Conservation (phyloP, 1,140 invertebrate species). For the Zaprionus nigranus region DNA sequence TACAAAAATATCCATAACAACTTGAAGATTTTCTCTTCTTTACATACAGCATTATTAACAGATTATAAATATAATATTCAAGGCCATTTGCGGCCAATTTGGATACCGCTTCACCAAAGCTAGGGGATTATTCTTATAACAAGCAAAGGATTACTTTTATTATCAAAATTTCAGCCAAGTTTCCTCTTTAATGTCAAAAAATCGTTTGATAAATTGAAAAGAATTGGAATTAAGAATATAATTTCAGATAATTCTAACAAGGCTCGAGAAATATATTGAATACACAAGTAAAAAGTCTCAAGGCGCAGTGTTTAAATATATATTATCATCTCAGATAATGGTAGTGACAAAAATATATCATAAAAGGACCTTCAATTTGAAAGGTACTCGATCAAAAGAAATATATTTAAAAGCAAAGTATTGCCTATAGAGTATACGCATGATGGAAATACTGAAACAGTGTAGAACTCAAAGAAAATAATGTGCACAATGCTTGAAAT, state of each 20-base stretch:
- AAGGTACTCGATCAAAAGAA: conserved; percentile 5
- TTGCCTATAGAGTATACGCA: neutral
- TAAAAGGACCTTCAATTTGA: neutral
- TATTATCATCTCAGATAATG: neutral
- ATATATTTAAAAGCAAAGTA: neutral
- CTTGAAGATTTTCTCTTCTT: neutral
- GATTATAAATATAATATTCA: neutral
- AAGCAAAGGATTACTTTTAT: neutral
- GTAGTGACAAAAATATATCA: neutral
- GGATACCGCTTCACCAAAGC: neutral
- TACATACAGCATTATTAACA: neutral
- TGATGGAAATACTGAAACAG: no score
- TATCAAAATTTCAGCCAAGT: neutral
- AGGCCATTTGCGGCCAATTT: neutral
- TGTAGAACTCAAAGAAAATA: neutral
- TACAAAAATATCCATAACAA: neutral
- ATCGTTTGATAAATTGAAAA: neutral
- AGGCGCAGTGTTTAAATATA: neutral
- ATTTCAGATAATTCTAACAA: no score
- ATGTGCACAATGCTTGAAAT: neutral
- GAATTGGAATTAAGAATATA: no score
- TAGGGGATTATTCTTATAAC: neutral
- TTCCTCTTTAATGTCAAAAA: neutral
- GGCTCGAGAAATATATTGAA: neutral
- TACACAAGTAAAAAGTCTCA: no score